Base-by-base conservation (phyloP, 2,888 invertebrate genomes). In the Aphrophora alni region DNA sequence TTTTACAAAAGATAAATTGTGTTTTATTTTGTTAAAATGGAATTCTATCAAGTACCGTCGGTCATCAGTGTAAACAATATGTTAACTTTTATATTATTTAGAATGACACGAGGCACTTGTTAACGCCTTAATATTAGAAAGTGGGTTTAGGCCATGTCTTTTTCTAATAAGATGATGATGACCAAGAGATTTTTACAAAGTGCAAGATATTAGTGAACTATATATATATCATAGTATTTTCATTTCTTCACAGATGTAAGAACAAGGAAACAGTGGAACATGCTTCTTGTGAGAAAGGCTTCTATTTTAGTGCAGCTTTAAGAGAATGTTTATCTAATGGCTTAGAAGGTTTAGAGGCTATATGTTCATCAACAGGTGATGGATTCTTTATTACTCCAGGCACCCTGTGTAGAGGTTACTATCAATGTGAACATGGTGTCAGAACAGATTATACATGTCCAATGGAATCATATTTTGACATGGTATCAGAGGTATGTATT, bases 381-480 rank as follows among this genome's bases (percentile, higher is more conserved):
- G 81, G 82, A 3, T 85, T 90, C 59, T 92, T 91, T 86, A 89
- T 91, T n/a, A 88, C 90, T 10, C 91, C 92, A 69, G 90, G 90
- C 80, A 90, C 91, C 25, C 89, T 90, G 70, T 92, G 92, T 85
- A 89, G 89, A 3, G 89, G 89, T 80, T 92, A 91, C 87, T 92
- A 92, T 87, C 89, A 90, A 84, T 92, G 92, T 86, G 88, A 89
- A 73, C 89, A 89, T 84, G 90, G 90, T 68, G 87, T 88, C 12
- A 89, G 89, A 44, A 86, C 88, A 12, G 90, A 91, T 81, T 89
- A 89, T 84, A 87, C 89, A 68, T 92, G 92, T 85, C 90, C 90
- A 0, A 87, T 89, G 44, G 91, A 90, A 25, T 89, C 91, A 8
- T 90, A 90, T 89, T 92, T 92, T 87, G 90, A 91, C 85, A 88